phyloP scores from a whole-genome alignment of 2,888 invertebrate species.

The Hemaris fuciformis region DNA sequence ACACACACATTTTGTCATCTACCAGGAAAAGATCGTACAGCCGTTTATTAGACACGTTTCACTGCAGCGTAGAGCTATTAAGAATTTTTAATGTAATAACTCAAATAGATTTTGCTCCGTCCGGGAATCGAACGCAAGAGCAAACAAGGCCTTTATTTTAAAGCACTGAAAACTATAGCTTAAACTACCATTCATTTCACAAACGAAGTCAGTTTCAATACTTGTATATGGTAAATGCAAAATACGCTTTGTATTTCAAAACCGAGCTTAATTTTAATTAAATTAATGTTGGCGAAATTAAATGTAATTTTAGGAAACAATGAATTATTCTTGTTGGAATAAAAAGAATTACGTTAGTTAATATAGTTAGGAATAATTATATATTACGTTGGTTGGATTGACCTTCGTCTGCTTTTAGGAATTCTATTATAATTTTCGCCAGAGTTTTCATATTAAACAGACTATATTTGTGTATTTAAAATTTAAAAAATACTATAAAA shows the following conservation, averaged over 20 bases:
- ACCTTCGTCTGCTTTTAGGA: neutral
- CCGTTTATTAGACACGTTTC: too few relatives aligned
- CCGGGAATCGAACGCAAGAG: too few relatives aligned
- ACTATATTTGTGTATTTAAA: neutral
- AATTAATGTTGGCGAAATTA: constrained; percentile 1
- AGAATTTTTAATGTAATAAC: too few relatives aligned
- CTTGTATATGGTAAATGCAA: neutral
- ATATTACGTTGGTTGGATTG: neutral
- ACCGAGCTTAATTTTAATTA: constrained; percentile 19
- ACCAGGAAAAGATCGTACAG: too few relatives aligned
- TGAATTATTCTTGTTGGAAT: neutral
- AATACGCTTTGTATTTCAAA: constrained; percentile 14
- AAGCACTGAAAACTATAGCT: neutral
- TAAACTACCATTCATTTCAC: neutral
- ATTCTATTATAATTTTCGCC: neutral
- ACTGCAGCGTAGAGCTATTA: too few relatives aligned
- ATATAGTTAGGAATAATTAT: neutral
- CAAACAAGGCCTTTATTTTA: too few relatives aligned
- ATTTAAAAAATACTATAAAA: too few relatives aligned
- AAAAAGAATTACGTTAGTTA: neutral
- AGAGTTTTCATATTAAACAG: neutral
- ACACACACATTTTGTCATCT: too few relatives aligned
- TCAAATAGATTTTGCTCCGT: too few relatives aligned
- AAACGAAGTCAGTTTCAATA: neutral
- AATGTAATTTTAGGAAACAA: constrained; percentile 1